phyloP scores from a whole-genome alignment of 2,797 vertebrate genomes.

The Enoplosus armatus region DNA sequence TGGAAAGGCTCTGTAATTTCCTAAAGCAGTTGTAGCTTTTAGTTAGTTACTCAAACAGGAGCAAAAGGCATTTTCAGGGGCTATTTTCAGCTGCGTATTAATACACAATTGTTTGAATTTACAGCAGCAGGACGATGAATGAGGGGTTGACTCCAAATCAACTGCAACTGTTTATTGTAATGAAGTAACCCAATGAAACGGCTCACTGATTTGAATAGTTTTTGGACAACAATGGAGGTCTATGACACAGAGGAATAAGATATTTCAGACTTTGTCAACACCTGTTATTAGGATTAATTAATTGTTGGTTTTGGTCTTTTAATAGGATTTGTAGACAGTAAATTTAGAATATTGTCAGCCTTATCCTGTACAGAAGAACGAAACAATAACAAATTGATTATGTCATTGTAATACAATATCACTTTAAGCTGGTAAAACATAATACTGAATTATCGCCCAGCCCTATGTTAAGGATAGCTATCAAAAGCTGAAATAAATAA shows the following conservation, averaged over 20 bases:
- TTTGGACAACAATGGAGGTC: not conserved
- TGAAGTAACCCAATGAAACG: not conserved
- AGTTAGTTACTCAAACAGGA: not conserved
- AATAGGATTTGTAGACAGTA: conserved; percentile 5
- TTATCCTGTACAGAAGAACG: not conserved
- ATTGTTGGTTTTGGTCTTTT: conserved; percentile 20
- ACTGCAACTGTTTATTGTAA: not conserved
- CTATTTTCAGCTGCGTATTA: not conserved
- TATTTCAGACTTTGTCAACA: not conserved
- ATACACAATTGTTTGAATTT: conserved; percentile 17
- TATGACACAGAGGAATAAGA: not conserved
- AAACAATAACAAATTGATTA: not conserved
- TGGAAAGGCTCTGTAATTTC: not conserved
- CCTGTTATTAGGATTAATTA: not conserved
- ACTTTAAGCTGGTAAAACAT: not conserved
- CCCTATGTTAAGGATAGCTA: not conserved
- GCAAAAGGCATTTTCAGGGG: not conserved
- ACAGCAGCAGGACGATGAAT: not conserved
- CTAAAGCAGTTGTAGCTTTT: not conserved
- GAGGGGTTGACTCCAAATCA: conserved; percentile 1
- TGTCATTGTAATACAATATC: not conserved
- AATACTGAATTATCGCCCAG: not conserved
- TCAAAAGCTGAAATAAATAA: conserved; percentile 32
- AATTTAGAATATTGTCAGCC: not conserved
- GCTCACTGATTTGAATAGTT: not conserved